Base-by-base conservation (phyloP, 2,888 invertebrate genomes). In the Amiota communis region DNA sequence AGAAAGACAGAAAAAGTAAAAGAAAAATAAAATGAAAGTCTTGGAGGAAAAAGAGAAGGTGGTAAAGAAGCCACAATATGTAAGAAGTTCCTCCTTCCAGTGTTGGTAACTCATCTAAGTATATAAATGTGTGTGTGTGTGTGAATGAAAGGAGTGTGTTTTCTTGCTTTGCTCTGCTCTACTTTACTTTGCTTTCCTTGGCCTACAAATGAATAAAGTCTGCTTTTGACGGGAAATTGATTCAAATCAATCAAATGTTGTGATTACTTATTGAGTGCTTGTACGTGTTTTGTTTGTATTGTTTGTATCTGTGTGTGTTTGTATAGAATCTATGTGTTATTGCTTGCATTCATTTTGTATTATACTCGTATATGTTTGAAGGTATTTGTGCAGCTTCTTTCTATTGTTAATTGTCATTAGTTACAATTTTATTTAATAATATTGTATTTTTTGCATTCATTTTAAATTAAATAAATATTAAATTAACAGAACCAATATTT, bases 171-270 rank as follows among this genome's bases (percentile, higher is more conserved):
- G 36, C 36, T 36, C 6, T 36, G 36, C 36, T 36, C 6, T 36
- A 6, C 36, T 36, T 6, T 36, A 6, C 36, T 69, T 73, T 71
- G 46, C 46, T 49, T 49, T 17, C n/a, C 8, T 68, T 53, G 36
- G 63, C 17, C 17, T 46, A 70, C n/a, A 57, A 36, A 69, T 69
- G 15, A 47, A 59, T 15, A 70, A n/a, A 75, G 76, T 74, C 78
- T 86, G 86, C 79, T 83, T 86, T 81, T 86, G 87, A 86, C 81
- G 86, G 84, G 84, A 84, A 87, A 86, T 87, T 86, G 86, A 87
- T 88, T 88, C 83, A 87, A 88, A 88, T 88, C 89, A 88, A 88
- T 88, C 88, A 89, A 86, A 81, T 81, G 78, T 83, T 82, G 82
- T 84, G 87, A 87, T 85, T 87, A 84, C 83, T 80, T 84, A 79